Evolutionary conservation across 2,113 vertebrate genomes (phyloP), one percentile per base, ranked within the genome.

Genomic region (Mustela nigripes): DNA sequence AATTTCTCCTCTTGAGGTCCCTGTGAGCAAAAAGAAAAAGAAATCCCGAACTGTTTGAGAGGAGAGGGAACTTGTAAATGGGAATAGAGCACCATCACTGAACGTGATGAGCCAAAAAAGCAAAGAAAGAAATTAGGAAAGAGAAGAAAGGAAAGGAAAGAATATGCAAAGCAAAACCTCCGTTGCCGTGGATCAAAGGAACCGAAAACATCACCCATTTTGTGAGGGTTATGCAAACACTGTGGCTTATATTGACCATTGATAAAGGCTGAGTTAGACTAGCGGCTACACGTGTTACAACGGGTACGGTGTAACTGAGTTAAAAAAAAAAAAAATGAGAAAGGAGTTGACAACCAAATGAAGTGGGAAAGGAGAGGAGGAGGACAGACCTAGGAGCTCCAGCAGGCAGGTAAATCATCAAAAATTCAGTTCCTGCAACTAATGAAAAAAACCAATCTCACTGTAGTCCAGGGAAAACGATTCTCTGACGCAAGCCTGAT

Each of bases 351-450:
- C 73, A 71, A 42, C n/a, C 73, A 81, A 83, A 62, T 28, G 45
- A 65, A 63, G 12, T 22, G 83, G 42, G 28, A 73, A 79, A 92
- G 56, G n/a, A 83, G 33, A 12, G 50, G 22, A 65, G 60, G 14
- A 56, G n/a, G 81, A n/a, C 33, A 48, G 7, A 94, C 26, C 36
- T 45, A 50, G 78, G 42, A 87, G 71, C 19, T 80, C 74, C 45
- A 78, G 33, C 39, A 60, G 79, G 18, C 87, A 97, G 91, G 82
- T 95, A 94, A 94, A 97, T 42, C 65, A 87, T 93, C 56, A 96
- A 74, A 80, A 94, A 62, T 65, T 74, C 91, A 95, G 81, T 95
- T 97, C 78, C 82, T 86, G 31, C 65, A 74, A 26, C 94, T 97
- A 95, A 96, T 94, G 96, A 79, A 89, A 89, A 96, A 74, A 80